Percentiles rank a stretch among this genome's conserved stretches.
phyloP scores from a whole-genome alignment of 2,113 vertebrate species.

The Crotalus helleri region DNA sequence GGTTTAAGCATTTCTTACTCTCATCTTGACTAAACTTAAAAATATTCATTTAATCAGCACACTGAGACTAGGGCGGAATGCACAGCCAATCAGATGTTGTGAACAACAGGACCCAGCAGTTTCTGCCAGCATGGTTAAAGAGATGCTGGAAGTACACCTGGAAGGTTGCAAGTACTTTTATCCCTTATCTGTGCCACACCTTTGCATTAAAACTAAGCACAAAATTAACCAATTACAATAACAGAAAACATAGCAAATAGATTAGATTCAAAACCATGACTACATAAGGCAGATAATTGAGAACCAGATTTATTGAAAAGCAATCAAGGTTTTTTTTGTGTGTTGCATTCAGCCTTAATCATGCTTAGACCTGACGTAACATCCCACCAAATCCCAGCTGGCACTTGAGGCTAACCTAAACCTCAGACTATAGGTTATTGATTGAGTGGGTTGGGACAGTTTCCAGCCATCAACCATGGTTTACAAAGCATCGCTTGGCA shows the following conservation, averaged over 20 bases:
- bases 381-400: neutral
- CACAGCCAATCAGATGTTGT: neutral
- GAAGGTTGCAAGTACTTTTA: neutral
- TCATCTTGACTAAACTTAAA: neutral
- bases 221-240: neutral
- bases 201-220: neutral
- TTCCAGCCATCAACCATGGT: neutral
- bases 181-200: neutral
- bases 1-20: neutral
- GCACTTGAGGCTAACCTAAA: neutral
- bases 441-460: neutral
- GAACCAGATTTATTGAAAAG: neutral
- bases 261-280: neutral
- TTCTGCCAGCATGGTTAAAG: neutral
- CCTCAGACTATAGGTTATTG: neutral
- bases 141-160: neutral
- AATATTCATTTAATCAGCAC: neutral
- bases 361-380: neutral
- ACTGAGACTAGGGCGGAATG: neutral
- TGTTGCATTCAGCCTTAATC: neutral
- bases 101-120: neutral
- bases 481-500: neutral
- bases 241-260: neutral
- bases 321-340: neutral
- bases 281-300: neutral